Conservation (phyloP, 2,797 vertebrate genomes). For the Lepilemur septentrionalis region DNA sequence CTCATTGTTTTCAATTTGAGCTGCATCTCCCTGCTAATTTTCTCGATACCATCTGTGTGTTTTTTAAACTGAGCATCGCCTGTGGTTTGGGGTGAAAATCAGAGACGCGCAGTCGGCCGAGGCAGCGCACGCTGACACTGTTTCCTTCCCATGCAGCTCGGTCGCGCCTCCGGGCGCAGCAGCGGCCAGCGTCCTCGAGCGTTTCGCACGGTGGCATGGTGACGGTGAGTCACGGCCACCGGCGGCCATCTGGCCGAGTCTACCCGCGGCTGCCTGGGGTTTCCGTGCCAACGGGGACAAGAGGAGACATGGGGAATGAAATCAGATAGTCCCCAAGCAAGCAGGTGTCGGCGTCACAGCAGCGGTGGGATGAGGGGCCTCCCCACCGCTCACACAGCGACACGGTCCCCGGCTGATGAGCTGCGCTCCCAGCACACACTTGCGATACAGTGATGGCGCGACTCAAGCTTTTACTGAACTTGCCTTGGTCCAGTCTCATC, state of each 20-base stretch:
- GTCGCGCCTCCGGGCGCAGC: background rate
- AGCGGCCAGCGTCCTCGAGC: background rate
- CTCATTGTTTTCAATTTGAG: background rate
- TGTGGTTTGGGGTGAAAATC: background rate
- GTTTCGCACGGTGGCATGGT: background rate
- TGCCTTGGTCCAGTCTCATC: background rate
- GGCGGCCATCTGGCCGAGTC: background rate
- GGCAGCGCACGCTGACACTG: rapidly evolving
- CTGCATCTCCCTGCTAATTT: background rate
- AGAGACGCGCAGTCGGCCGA: background rate
- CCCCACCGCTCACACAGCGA: background rate
- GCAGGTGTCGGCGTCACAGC: background rate
- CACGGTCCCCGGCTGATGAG: background rate
- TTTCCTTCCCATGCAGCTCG: no score
- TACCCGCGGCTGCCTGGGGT: background rate
- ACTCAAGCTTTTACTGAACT: background rate
- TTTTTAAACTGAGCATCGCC: background rate
- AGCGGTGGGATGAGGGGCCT: background rate
- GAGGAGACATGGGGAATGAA: background rate
- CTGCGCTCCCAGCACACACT: background rate
- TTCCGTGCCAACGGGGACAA: background rate
- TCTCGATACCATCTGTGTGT: background rate
- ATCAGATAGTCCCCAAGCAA: background rate
- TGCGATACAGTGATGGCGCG: background rate
- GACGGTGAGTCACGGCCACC: background rate